Conservation (phyloP, 2,888 invertebrate genomes). For the Agonum fuliginosum region DNA sequence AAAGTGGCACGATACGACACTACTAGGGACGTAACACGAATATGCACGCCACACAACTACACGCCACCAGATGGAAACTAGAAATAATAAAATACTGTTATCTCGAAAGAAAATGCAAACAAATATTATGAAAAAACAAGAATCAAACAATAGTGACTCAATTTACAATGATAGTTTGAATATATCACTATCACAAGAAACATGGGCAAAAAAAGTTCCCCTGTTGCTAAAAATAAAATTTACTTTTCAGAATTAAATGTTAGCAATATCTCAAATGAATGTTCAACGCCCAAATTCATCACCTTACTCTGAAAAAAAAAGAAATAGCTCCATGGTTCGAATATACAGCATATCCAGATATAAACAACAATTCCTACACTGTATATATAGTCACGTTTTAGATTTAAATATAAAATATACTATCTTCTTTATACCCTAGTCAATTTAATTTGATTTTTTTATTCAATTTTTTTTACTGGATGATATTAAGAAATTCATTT, state of each 20-base stretch:
- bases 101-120: background rate
- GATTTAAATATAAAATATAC: background rate
- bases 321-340: background rate
- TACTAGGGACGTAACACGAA: too few species aligned
- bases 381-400: background rate
- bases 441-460: too few species aligned
- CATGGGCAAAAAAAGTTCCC: too few species aligned
- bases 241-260: too few species aligned
- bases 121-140: background rate
- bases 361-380: background rate
- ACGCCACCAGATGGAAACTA: too few species aligned
- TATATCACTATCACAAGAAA: background rate
- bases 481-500: constrained; percentile 35
- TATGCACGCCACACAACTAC: too few species aligned
- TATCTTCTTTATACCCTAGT: background rate
- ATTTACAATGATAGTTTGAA: background rate
- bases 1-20: too few species aligned
- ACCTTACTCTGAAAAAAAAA: too few species aligned
- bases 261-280: too few species aligned
- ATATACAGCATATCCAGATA: background rate
- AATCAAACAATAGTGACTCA: background rate
- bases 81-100: background rate
- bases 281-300: too few species aligned
- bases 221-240: too few species aligned
- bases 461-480: constrained; percentile 12